phyloP scores from a whole-genome alignment of 1,140 invertebrate species.

The Atta cephalotes region DNA sequence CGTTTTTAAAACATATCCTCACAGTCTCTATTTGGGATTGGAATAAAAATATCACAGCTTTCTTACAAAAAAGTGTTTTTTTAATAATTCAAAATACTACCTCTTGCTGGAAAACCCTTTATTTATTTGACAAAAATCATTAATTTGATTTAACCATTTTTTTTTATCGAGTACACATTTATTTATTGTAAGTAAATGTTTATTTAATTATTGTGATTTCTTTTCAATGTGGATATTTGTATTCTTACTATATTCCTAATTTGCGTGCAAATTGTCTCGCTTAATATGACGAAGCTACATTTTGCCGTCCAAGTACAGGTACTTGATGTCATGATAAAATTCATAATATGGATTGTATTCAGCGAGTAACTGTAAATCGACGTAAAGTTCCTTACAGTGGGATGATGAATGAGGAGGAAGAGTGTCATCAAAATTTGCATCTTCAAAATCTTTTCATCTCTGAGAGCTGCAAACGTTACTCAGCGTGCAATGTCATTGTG shows the following conservation, averaged over 20 bases:
- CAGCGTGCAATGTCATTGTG: slow-evolving; percentile 28
- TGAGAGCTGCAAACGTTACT: slow-evolving; percentile 4
- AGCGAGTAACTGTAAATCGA: slow-evolving; percentile 38
- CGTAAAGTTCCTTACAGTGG: neutral
- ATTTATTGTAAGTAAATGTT: too few relatives aligned
- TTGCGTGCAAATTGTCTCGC: slow-evolving; percentile 30
- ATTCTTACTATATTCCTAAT: slow-evolving; percentile 10
- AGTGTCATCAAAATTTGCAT: slow-evolving; percentile 33
- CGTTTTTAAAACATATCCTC: too few relatives aligned
- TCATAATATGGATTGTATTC: slow-evolving; percentile 31
- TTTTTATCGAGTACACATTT: too few relatives aligned
- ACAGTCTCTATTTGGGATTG: too few relatives aligned
- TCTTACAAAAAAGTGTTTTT: too few relatives aligned
- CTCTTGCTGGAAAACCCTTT: too few relatives aligned
- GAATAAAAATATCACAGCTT: too few relatives aligned
- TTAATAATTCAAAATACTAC: too few relatives aligned
- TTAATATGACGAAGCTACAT: slow-evolving; percentile 12
- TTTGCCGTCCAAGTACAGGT: neutral
- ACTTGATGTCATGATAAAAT: slow-evolving; percentile 36
- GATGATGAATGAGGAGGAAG: slow-evolving; percentile 10
- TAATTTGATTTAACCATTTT: too few relatives aligned
- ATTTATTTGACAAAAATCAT: too few relatives aligned
- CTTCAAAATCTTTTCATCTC: slow-evolving; percentile 33
- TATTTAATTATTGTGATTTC: too few relatives aligned
- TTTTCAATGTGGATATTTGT: neutral